These are phyloP conservation scores for Euwallacea similis DNA, from an alignment of 1,140 invertebrate species.

Conservation along the genomic window DNA sequence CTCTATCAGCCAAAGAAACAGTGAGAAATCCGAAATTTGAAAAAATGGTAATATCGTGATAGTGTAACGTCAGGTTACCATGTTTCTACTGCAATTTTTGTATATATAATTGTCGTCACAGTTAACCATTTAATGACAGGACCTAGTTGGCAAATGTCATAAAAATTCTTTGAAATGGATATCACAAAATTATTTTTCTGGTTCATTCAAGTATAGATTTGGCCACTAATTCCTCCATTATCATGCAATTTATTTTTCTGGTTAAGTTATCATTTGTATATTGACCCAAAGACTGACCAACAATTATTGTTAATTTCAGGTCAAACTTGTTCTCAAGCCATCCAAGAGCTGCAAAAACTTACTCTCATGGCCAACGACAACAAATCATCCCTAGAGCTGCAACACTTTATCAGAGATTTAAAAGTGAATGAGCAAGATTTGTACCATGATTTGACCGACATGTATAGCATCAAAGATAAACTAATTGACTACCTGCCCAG, in stretches of 20 bases:
- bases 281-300: background rate
- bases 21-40: too few relatives aligned
- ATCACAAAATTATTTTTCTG: too few relatives aligned
- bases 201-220: too few relatives aligned
- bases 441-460: conserved; percentile 39
- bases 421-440: conserved; percentile 48
- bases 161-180: too few relatives aligned
- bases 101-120: too few relatives aligned
- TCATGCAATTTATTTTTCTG: background rate
- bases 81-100: too few relatives aligned
- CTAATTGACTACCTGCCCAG: conserved; percentile 50
- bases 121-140: too few relatives aligned
- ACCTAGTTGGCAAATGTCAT: too few relatives aligned
- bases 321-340: conserved; percentile 60
- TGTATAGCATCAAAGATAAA: conserved; percentile 46
- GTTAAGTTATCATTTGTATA: conserved; percentile 50
- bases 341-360: conserved; percentile 63
- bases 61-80: too few relatives aligned
- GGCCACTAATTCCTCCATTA: too few relatives aligned
- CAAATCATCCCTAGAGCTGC: conserved; percentile 44
- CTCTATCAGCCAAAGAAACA: too few relatives aligned
- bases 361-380: conserved; percentile 58
- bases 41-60: background rate
- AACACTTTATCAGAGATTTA: conserved; percentile 53
- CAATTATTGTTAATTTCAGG: conserved; percentile 38